Conservation (phyloP, 2,797 vertebrate species). For the Myotis pilosus region DNA sequence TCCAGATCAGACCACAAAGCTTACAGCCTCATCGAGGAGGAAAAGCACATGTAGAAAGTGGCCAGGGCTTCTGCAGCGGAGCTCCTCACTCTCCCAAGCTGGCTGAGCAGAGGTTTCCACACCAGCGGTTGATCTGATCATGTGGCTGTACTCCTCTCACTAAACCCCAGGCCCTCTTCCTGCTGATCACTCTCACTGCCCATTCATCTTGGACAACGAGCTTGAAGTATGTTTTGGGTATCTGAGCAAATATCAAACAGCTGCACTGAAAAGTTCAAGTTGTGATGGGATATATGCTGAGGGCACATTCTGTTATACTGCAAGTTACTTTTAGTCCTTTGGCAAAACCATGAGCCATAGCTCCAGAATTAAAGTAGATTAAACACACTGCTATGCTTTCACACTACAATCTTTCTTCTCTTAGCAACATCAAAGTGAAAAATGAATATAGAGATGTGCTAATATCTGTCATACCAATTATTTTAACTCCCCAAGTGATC, state of each 20-base stretch:
- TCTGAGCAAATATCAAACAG: neutral
- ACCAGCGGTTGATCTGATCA: neutral
- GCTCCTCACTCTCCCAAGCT: neutral
- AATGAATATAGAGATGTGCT: neutral
- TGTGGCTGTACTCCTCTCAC: neutral
- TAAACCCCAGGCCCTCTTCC: neutral
- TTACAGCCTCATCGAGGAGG: neutral
- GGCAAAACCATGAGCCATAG: neutral
- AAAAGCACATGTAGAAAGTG: neutral
- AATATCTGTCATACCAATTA: neutral
- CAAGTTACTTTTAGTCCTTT: neutral
- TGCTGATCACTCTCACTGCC: neutral
- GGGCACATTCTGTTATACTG: neutral
- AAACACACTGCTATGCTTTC: neutral
- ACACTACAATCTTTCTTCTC: neutral
- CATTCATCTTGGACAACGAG: neutral
- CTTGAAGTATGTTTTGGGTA: neutral
- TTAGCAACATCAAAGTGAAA: constrained; percentile 17
- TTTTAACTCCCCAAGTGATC: neutral
- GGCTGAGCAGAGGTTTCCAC: neutral
- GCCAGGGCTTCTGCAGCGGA: neutral
- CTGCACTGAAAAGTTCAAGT: neutral
- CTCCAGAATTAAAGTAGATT: neutral
- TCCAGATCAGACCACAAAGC: neutral
- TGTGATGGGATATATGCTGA: neutral